Evolutionary conservation across 2,113 vertebrate genomes (phyloP).

Genomic region (Dipodomys merriami): DNA sequence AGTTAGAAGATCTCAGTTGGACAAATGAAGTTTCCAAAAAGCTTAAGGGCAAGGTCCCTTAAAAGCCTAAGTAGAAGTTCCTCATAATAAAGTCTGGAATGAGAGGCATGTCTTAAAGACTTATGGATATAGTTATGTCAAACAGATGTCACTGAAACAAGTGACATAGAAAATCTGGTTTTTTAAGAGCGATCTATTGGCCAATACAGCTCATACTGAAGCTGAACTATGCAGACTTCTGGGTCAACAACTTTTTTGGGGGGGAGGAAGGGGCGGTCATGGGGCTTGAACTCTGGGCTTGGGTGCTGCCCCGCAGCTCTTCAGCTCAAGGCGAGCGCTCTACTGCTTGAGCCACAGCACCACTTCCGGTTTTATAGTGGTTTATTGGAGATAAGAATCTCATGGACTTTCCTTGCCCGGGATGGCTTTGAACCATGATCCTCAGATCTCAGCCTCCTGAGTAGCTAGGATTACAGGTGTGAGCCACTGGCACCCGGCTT

Average conservation of each 20-base stretch:
- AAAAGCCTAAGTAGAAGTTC: neutral
- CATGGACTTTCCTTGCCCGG: too few relatives aligned
- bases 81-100: neutral
- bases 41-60: neutral
- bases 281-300: too few relatives aligned
- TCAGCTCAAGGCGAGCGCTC: too few relatives aligned
- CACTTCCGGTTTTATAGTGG: too few relatives aligned
- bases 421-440: too few relatives aligned
- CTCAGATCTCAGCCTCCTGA: too few relatives aligned
- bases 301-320: too few relatives aligned
- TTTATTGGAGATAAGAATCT: too few relatives aligned
- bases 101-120: neutral
- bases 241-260: neutral
- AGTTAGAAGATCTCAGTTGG: neutral
- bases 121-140: neutral
- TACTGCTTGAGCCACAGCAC: too few relatives aligned
- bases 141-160: neutral
- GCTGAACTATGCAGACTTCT: neutral
- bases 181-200: neutral
- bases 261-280: too few relatives aligned
- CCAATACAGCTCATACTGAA: neutral
- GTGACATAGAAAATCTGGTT: neutral
- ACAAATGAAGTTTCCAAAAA: neutral
- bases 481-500: too few relatives aligned
- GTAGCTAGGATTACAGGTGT: too few relatives aligned